Evolutionary conservation across 2,888 invertebrate species (phyloP), one percentile per base, ranked within the genome.

Genomic region (Polymixis flavicincta): DNA sequence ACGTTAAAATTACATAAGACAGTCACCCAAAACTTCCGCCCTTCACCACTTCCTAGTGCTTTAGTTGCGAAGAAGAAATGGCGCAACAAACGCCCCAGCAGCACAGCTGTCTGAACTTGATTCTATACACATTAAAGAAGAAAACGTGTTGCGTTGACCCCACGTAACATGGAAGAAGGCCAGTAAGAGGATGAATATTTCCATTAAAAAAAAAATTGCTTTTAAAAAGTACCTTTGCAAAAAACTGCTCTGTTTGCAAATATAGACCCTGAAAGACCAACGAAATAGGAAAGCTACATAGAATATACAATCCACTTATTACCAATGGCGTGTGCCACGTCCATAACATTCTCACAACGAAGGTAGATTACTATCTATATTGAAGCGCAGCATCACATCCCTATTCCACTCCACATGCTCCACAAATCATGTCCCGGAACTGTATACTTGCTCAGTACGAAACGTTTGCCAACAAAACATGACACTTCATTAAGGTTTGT

Each of bases 401-500:
- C 71, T 48, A 17, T 75, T 71, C 32, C 28, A 70, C 64, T 63
- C 42, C 69, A 69, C 59, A 68, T 19, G 52, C 64, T 59, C 50
- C 42, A 71, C 74, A 73, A 74, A 76, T 80, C 73, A 63, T 84
- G 61, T 71, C 48, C 71, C 71, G 75, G 71, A 78, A 76, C 54
- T 55, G 66, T 74, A 32, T 69, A 74, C 70, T 71, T 72, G 54
- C 32, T 48, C 55, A 42, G 66, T 70, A 28, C 57, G 65, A 80
- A 42, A 48, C 67, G 69, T 85, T 82, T 72, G 82, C 70, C 81
- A 70, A 80, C 81, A 80, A 7, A 14, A 67, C 71, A 65, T 60
- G 71, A 67, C 70, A 71, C 63, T 74, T 85, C 69, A 82, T 85
- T 82, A 78, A 57, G 37, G 37, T 17, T 70, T 74, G 77, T 77